Percentiles rank a stretch among this genome's conserved stretches.
phyloP scores from a whole-genome alignment of 2,113 vertebrate genomes.

The Equus quagga region DNA sequence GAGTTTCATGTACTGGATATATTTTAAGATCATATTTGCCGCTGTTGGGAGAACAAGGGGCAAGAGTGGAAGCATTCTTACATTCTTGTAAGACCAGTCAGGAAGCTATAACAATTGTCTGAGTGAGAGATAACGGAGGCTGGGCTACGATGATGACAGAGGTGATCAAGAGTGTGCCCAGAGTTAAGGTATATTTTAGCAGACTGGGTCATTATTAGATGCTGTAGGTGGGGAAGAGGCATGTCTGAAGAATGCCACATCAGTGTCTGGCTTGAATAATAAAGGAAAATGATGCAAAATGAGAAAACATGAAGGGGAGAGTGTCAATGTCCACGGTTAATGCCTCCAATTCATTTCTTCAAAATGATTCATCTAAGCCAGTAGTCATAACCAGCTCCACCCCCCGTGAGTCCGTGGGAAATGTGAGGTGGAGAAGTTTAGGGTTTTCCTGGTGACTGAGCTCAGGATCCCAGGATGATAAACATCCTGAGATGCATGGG shows the following conservation, averaged over 20 bases:
- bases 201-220: not conserved
- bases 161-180: not conserved
- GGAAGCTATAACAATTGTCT: not conserved
- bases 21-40: not conserved
- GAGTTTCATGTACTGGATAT: not conserved
- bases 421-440: not conserved
- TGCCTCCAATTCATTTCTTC: not conserved
- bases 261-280: constrained; percentile 3
- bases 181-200: not conserved
- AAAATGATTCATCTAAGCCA: not conserved
- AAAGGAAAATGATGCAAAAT: not conserved
- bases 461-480: not conserved
- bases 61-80: not conserved
- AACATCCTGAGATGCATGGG: not conserved
- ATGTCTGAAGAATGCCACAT: not conserved
- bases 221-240: not conserved
- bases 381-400: not conserved
- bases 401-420: not conserved
- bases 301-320: not conserved
- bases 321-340: not conserved
- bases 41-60: not conserved
- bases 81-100: not conserved
- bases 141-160: not conserved
- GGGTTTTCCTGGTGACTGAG: not conserved
- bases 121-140: not conserved